Evolutionary conservation across 2,113 vertebrate genomes (phyloP).

Genomic region (Rynchops niger): DNA sequence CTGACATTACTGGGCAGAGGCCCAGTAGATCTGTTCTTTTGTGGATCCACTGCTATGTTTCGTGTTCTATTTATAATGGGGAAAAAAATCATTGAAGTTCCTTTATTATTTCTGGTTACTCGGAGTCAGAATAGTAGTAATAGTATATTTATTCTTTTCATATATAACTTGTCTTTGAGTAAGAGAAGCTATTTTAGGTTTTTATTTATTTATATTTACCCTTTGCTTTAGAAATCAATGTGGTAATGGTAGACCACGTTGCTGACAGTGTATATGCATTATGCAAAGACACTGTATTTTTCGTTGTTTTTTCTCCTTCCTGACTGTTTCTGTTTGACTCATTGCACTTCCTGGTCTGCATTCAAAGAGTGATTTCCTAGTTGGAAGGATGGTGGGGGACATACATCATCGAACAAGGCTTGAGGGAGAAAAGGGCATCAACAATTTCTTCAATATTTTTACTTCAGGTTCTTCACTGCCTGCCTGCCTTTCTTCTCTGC

Average conservation of each 20-base stretch:
- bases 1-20: neutral
- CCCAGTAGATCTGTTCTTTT: neutral
- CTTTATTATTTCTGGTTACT: neutral
- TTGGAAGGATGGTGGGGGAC: neutral
- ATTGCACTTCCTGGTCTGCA: constrained; percentile 27
- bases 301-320: neutral
- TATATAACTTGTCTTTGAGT: constrained; percentile 42
- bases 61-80: neutral
- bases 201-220: constrained; percentile 45
- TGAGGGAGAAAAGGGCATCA: neutral
- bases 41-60: neutral
- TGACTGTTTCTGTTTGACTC: neutral
- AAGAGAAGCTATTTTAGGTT: constrained; percentile 40
- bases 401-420: neutral
- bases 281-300: neutral
- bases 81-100: neutral
- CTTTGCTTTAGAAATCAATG: constrained; percentile 35
- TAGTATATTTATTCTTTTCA: neutral
- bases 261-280: neutral
- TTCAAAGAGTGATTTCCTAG: constrained; percentile 13
- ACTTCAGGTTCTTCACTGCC: neutral
- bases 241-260: neutral
- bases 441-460: constrained; percentile 23
- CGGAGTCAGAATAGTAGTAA: neutral
- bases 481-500: neutral